Percentiles rank a stretch among this genome's conserved stretches.
Evolutionary conservation across 1,140 invertebrate species (phyloP).

Genomic region (Drosophila elegans): DNA sequence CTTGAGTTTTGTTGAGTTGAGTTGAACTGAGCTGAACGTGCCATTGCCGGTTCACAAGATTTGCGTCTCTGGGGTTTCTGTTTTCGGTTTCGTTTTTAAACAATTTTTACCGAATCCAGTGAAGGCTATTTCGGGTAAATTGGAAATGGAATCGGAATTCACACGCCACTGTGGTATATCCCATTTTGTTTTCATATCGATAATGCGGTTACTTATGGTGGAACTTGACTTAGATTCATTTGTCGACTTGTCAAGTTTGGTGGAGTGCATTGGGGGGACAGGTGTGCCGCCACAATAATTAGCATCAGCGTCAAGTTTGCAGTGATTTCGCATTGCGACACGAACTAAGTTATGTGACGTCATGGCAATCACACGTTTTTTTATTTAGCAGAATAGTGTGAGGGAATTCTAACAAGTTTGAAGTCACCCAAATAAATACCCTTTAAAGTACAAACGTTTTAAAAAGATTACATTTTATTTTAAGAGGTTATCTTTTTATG

Average conservation of each 20-base stretch:
- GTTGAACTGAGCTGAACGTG: conserved; percentile 31
- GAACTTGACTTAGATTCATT: conserved; percentile 23
- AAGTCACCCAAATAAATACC: neutral
- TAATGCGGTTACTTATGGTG: neutral
- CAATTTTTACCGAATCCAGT: conserved; percentile 20
- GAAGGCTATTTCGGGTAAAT: conserved; percentile 32
- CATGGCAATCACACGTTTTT: conserved; percentile 25
- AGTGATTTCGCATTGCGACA: conserved; percentile 48
- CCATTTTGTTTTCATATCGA: conserved; percentile 11
- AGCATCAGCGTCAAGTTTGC: conserved; percentile 49
- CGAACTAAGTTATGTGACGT: conserved; percentile 41
- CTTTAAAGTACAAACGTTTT: neutral
- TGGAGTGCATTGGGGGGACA: neutral
- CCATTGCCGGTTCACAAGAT: conserved; percentile 26
- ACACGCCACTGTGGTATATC: conserved; percentile 19
- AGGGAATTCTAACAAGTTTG: neutral
- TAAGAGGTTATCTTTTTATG: too few species aligned
- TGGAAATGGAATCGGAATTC: conserved; percentile 39
- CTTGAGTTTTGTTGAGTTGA: conserved; percentile 8
- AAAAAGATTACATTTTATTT: neutral
- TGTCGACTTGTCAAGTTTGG: neutral
- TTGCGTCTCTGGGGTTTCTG: conserved; percentile 15
- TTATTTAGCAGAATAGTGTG: conserved; percentile 5
- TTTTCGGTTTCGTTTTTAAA: conserved; percentile 38
- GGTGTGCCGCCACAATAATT: conserved; percentile 41